A percentile compares a stretch with the other conserved stretches of the same genome.
phyloP scores from a whole-genome alignment of 2,113 vertebrate genomes.

The Ammospiza nelsoni region DNA sequence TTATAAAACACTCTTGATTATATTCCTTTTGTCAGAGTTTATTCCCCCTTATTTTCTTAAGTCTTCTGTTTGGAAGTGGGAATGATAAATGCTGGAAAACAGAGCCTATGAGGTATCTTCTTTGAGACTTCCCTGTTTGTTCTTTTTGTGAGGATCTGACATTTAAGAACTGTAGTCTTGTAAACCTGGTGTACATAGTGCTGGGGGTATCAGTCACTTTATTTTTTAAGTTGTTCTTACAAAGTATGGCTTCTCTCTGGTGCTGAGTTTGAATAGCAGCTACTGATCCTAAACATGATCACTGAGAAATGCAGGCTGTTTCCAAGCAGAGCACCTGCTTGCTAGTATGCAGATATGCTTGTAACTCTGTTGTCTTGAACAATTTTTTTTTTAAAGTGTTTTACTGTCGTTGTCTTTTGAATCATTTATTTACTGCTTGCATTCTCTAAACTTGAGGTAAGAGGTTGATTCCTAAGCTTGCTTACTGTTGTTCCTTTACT shows the following conservation, averaged over 20 bases:
- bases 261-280: neutral
- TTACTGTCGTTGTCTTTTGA: neutral
- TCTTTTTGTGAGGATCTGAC: neutral
- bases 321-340: neutral
- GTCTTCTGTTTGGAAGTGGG: neutral
- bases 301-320: neutral
- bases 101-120: neutral
- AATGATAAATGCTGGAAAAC: neutral
- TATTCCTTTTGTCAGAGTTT: neutral
- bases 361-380: neutral
- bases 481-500: neutral
- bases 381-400: neutral
- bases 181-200: neutral
- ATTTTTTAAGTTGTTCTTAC: neutral
- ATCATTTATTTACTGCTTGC: neutral
- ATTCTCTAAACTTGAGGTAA: neutral
- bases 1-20: neutral
- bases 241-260: neutral
- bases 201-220: neutral
- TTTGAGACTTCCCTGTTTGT: neutral
- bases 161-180: neutral
- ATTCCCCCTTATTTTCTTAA: neutral
- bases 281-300: neutral
- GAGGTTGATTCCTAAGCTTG: neutral
- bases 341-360: neutral